Conservation (phyloP, 2,113 vertebrate species). For the Pseudorhombus dupliciocellatus region DNA sequence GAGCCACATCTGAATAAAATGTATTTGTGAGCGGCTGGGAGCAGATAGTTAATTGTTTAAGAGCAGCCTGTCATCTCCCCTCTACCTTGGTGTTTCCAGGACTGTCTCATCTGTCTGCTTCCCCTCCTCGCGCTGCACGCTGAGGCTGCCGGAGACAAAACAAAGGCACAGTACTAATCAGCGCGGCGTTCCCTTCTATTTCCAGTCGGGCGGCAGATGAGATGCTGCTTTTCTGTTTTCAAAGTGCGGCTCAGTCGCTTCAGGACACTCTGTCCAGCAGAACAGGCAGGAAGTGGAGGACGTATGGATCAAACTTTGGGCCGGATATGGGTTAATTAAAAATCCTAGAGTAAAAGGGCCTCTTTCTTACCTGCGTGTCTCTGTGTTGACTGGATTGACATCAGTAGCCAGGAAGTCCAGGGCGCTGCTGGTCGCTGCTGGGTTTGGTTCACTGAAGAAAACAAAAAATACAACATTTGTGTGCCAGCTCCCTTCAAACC, state of each 20-base stretch:
- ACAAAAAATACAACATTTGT: conserved; percentile 10
- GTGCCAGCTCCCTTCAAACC: conserved; percentile 1
- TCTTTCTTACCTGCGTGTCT: conserved; percentile 56
- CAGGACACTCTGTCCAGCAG: conserved; percentile 46
- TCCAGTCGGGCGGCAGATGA: conserved; percentile 47
- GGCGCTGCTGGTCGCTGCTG: conserved; percentile 36
- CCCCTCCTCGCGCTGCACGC: conserved; percentile 42
- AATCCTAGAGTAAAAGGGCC: conserved; percentile 21
- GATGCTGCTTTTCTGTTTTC: conserved; percentile 41
- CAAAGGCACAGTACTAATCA: conserved; percentile 70
- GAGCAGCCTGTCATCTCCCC: conserved; percentile 63
- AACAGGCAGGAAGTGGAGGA: conserved; percentile 24
- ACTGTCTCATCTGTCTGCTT: conserved; percentile 61
- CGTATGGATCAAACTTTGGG: conserved; percentile 44
- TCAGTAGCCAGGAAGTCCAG: conserved; percentile 63
- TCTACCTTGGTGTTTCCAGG: conserved; percentile 63
- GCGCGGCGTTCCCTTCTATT: conserved; percentile 61
- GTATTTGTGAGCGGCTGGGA: conserved; percentile 50
- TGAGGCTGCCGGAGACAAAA: conserved; percentile 64
- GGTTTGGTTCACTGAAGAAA: conserved; percentile 44
- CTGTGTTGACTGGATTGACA: conserved; percentile 53
- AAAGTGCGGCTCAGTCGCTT: conserved; percentile 46
- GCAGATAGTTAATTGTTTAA: conserved; percentile 66
- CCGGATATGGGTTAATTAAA: conserved; percentile 33
- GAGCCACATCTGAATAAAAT: conserved; percentile 48